These are phyloP conservation scores for Torymus auratus DNA, from an alignment of 2,888 invertebrate species.

Conservation along the genomic window DNA sequence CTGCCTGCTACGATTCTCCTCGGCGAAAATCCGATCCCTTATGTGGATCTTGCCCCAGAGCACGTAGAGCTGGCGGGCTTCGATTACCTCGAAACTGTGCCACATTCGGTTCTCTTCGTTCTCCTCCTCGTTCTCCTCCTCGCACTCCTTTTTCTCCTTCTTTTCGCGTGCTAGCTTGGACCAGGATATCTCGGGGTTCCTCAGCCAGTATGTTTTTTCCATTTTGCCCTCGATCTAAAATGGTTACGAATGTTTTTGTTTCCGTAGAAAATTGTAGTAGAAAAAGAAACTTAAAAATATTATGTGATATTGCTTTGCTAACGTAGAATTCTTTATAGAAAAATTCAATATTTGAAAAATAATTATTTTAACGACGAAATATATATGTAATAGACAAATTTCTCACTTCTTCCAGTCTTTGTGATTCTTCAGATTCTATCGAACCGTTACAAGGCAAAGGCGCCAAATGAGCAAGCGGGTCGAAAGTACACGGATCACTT, in stretches of 20 bases:
- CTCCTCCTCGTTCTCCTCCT: neutral
- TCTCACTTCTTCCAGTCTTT: slow-evolving; percentile 49
- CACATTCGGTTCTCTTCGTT: slow-evolving; percentile 71
- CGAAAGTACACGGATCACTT: slow-evolving; percentile 63
- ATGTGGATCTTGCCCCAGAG: slow-evolving; percentile 84
- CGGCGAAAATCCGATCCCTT: slow-evolving; percentile 79
- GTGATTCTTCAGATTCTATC: neutral
- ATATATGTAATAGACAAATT: neutral
- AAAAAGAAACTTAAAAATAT: too few species aligned
- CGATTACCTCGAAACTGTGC: slow-evolving; percentile 85
- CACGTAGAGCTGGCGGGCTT: slow-evolving; percentile 83
- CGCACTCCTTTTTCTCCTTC: neutral
- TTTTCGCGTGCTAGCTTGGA: slow-evolving; percentile 49
- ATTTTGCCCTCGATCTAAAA: slow-evolving; percentile 32
- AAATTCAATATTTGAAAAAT: neutral
- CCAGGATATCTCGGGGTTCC: slow-evolving; percentile 65
- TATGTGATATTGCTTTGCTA: too few species aligned
- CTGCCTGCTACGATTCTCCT: slow-evolving; percentile 81
- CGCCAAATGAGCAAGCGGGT: slow-evolving; percentile 57
- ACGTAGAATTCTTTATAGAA: too few species aligned
- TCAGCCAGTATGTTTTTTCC: slow-evolving; percentile 67
- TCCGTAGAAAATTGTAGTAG: too few species aligned
- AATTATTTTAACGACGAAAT: slow-evolving; percentile 1
- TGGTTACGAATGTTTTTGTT: neutral
- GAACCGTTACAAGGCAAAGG: slow-evolving; percentile 17